Percentiles rank a stretch among this genome's conserved stretches.
Evolutionary conservation across 2,797 vertebrate species (phyloP).

Genomic region (Petrocephalus sullivani): DNA sequence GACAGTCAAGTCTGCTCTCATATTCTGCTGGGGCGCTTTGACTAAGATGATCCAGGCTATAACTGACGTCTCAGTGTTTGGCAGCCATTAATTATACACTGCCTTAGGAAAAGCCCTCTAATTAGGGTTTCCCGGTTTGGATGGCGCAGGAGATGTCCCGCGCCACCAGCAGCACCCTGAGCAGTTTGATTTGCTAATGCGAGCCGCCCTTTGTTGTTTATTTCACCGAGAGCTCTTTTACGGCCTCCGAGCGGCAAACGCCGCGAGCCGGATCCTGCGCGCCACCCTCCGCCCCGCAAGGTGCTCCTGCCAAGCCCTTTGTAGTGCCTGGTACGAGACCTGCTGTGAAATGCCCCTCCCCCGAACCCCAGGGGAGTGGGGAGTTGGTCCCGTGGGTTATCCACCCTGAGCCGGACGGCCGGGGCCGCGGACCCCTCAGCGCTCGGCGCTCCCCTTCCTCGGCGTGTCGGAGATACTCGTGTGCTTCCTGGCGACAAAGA

Average conservation of each 20-base stretch:
- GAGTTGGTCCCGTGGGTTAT: neutral
- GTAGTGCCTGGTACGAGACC: neutral
- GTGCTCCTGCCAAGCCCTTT: neutral
- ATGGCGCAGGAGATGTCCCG: neutral
- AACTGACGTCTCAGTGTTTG: conserved; percentile 13
- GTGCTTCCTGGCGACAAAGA: neutral
- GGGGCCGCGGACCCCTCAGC: neutral
- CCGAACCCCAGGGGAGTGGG: neutral
- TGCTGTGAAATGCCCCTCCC: neutral
- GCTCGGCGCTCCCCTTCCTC: neutral
- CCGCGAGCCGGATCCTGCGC: neutral
- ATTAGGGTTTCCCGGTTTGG: conserved; percentile 11
- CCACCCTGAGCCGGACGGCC: neutral
- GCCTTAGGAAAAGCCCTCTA: neutral
- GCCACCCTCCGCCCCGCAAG: neutral
- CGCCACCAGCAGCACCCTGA: neutral
- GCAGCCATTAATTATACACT: conserved; percentile 11
- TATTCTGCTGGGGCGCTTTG: neutral
- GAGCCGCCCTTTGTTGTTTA: conserved; percentile 44
- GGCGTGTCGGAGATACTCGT: neutral
- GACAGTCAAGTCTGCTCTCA: neutral
- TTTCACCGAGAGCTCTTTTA: conserved; percentile 37
- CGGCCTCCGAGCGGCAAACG: conserved; percentile 31
- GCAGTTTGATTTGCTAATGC: conserved; percentile 43
- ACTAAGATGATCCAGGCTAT: neutral